Evolutionary conservation across 2,797 vertebrate genomes (phyloP).

Genomic region (Dendrocincla fuliginosa): DNA sequence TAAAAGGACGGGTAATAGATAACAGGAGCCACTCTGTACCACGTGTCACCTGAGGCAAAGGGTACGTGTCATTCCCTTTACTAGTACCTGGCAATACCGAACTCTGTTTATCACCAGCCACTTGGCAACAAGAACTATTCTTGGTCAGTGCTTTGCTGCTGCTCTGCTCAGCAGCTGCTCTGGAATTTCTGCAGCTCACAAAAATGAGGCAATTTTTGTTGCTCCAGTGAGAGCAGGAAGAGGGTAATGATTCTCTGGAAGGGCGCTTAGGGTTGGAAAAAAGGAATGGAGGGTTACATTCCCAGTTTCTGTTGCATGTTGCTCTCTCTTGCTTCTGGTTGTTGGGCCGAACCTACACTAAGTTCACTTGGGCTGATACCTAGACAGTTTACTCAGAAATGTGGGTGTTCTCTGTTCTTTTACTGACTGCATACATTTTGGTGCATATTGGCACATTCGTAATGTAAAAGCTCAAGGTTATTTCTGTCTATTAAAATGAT

Average conservation of each 20-base stretch:
- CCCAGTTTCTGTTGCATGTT: not conserved
- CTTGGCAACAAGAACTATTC: not conserved
- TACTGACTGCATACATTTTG: not conserved
- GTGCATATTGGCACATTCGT: not conserved
- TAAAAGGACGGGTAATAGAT: not conserved
- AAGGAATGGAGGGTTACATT: not conserved
- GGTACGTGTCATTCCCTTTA: not conserved
- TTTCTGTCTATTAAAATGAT: not conserved
- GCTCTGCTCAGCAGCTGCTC: not conserved
- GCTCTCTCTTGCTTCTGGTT: not conserved
- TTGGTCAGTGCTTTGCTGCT: not conserved
- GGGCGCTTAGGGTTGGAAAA: not conserved
- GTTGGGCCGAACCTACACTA: not conserved
- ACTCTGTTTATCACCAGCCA: slow-evolving; percentile 8
- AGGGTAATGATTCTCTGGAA: not conserved
- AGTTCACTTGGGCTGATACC: not conserved
- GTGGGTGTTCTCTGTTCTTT: not conserved
- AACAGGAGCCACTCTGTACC: not conserved
- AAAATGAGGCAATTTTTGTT: not conserved
- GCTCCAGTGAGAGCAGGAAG: not conserved
- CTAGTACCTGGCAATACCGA: not conserved
- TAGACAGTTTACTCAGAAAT: not conserved
- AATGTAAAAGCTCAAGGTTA: not conserved
- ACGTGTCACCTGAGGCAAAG: not conserved
- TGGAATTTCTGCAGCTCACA: not conserved